Conservation (phyloP, 2,888 invertebrate genomes). For the Tholera decimalis region DNA sequence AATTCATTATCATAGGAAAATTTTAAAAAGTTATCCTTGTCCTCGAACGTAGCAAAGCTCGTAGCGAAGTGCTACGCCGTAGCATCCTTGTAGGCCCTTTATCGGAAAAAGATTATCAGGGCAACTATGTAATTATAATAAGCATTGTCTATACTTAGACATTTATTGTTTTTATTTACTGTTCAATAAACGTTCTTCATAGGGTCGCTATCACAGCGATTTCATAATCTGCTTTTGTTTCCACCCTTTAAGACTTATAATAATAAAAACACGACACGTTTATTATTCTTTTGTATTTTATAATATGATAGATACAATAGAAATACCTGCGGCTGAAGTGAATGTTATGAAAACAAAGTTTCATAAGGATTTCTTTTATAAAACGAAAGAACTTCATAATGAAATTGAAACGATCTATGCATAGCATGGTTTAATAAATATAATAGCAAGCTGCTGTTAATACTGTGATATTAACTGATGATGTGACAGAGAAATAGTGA, state of each 20-base stretch:
- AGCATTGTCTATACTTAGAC: neutral
- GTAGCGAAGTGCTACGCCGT: slow-evolving; percentile 72
- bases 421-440: slow-evolving; percentile 13
- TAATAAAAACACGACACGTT: slow-evolving; percentile 22
- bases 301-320: slow-evolving; percentile 56
- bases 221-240: slow-evolving; percentile 13
- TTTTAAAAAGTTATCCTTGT: slow-evolving; percentile 24
- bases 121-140: neutral
- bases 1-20: too few species aligned
- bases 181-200: neutral
- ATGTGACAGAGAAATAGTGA: neutral
- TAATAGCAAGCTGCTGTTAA: neutral
- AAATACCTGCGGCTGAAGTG: slow-evolving; percentile 43
- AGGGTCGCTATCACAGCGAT: neutral
- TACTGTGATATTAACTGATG: neutral
- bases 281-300: slow-evolving; percentile 50
- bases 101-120: slow-evolving; percentile 4
- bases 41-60: slow-evolving; percentile 42
- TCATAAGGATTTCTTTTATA: slow-evolving; percentile 27
- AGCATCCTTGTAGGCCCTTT: slow-evolving; percentile 46
- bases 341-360: slow-evolving; percentile 59
- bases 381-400: slow-evolving; percentile 24
- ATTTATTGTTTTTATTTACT: neutral
- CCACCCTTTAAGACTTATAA: slow-evolving; percentile 4
- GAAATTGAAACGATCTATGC: slow-evolving; percentile 12